These are phyloP conservation scores for Hydrozoanthus tunicans DNA, from an alignment of 64 coral and sea anemone species.

Conservation along the genomic window DNA sequence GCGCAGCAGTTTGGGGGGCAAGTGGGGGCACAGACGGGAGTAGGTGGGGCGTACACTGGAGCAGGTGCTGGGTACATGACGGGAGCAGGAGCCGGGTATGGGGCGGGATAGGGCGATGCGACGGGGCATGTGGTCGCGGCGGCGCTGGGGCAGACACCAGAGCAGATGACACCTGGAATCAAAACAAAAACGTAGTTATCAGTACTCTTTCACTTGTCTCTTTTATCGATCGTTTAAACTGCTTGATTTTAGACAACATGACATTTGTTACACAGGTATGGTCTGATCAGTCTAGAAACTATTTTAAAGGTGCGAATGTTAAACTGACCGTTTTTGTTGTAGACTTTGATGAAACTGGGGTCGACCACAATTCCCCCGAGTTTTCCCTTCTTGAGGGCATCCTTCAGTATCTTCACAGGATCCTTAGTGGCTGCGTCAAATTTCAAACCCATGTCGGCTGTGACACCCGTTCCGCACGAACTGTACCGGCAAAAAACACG, in stretches of 20 bases:
- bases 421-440: conserved; percentile 28
- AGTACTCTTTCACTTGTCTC: background rate
- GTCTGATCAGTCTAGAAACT: too few species aligned
- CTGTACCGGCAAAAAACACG: background rate
- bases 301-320: too few species aligned
- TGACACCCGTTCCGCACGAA: background rate
- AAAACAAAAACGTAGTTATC: background rate
- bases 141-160: conserved; percentile 7
- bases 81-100: background rate
- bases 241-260: too few species aligned
- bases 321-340: conserved; percentile 36
- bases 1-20: conserved; percentile 12
- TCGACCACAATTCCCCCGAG: background rate
- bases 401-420: conserved; percentile 38
- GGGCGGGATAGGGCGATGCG: background rate
- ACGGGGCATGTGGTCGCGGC: background rate
- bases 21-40: background rate
- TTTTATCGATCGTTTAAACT: background rate
- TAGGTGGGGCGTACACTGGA: conserved; percentile 28
- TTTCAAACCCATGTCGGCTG: conserved; percentile 23
- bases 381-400: conserved; percentile 48
- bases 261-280: background rate
- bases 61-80: conserved; percentile 34
- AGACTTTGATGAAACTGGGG: conserved; percentile 13
- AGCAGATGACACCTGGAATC: conserved; percentile 20